These are phyloP conservation scores for Dicycla oo DNA, from an alignment of 2,888 invertebrate genomes.

Conservation along the genomic window DNA sequence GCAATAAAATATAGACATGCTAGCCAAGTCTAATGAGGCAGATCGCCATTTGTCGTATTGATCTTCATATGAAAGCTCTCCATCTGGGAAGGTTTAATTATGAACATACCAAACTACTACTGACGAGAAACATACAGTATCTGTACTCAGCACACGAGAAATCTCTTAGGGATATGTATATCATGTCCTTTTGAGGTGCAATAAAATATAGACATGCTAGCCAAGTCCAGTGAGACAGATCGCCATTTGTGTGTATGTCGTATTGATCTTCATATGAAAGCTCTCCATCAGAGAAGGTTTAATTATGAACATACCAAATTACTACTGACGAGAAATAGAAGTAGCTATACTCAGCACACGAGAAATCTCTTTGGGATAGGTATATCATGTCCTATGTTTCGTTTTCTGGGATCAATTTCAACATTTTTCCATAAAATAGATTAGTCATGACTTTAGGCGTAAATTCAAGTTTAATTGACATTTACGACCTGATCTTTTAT, in stretches of 20 bases:
- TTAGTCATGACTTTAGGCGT: conserved; percentile 4
- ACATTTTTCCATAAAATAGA: conserved; percentile 11
- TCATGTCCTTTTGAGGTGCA: no score
- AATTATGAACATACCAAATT: background rate
- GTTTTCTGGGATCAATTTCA: background rate
- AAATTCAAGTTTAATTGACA: conserved; percentile 14
- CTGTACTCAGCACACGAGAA: no score
- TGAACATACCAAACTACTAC: background rate
- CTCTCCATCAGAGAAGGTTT: background rate
- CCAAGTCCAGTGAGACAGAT: background rate
- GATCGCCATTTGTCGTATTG: no score
- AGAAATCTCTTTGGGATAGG: no score
- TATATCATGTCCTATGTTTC: no score
- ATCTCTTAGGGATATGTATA: no score
- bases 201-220: no score
- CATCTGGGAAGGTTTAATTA: background rate
- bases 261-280: background rate
- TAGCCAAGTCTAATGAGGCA: background rate
- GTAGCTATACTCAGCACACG: no score
- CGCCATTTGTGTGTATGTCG: no score
- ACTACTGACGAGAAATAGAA: no score
- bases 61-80: background rate
- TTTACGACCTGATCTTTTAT: conserved; percentile 33
- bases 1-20: no score
- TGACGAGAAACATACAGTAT: no score